Evolutionary conservation across 2,113 vertebrate genomes (phyloP).

Genomic region (Nestor notabilis): DNA sequence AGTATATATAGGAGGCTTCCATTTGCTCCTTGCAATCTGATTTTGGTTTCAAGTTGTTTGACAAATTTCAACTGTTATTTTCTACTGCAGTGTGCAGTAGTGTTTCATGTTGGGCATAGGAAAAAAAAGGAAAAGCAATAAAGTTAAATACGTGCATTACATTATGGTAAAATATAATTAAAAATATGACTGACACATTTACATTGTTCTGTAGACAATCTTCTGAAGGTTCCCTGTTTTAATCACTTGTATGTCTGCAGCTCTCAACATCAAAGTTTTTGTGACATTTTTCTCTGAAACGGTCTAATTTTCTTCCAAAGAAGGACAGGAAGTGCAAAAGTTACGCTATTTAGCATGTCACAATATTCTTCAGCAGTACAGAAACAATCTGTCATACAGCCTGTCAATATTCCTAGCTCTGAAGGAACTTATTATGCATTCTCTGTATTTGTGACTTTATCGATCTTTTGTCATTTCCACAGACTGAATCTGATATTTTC

Average conservation of each 20-base stretch:
- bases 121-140: neutral
- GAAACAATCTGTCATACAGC: conserved; percentile 7
- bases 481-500: conserved; percentile 40
- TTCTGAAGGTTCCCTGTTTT: neutral
- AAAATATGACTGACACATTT: neutral
- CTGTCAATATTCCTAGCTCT: neutral
- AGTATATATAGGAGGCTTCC: neutral
- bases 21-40: neutral
- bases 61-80: neutral
- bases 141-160: neutral
- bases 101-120: neutral
- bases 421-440: neutral
- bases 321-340: neutral
- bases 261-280: neutral
- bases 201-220: neutral
- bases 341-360: neutral
- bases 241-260: neutral
- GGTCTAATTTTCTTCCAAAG: neutral
- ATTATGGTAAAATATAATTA: neutral
- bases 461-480: conserved; percentile 37
- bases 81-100: neutral
- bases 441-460: conserved; percentile 15
- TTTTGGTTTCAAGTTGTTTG: neutral
- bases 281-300: neutral
- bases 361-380: neutral